These are phyloP conservation scores for Drusus annulatus DNA, from an alignment of 1,140 invertebrate species.

Conservation along the genomic window DNA sequence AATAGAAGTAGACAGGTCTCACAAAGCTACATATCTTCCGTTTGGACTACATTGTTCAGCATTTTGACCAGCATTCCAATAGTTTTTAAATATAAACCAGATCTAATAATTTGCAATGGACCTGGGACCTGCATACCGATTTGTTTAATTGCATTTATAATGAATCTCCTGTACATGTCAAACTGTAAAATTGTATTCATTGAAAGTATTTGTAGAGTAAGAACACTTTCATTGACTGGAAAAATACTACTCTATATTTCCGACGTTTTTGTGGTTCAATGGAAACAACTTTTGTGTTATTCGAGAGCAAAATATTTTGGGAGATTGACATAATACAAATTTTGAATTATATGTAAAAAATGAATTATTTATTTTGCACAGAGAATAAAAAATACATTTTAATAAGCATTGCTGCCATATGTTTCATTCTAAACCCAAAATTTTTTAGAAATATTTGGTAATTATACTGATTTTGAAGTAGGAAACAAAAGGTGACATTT, in stretches of 20 bases:
- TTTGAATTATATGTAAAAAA: neutral
- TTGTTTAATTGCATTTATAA: slow-evolving; percentile 81
- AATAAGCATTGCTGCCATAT: neutral
- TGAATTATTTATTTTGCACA: neutral
- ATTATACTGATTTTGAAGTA: slow-evolving; percentile 49
- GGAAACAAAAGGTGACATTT: slow-evolving; percentile 63
- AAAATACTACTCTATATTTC: slow-evolving; percentile 88
- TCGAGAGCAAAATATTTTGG: slow-evolving; percentile 77
- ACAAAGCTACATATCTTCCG: slow-evolving; percentile 87
- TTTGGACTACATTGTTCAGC: slow-evolving; percentile 85
- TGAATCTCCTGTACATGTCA: slow-evolving; percentile 77
- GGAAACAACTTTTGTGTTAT: slow-evolving; percentile 80
- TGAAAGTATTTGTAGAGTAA: slow-evolving; percentile 95
- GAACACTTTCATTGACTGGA: slow-evolving; percentile 89
- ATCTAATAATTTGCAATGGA: slow-evolving; percentile 92
- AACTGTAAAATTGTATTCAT: slow-evolving; percentile 89
- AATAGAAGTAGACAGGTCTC: slow-evolving; percentile 89
- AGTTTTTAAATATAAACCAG: slow-evolving; percentile 80
- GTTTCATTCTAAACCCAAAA: neutral
- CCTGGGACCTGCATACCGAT: slow-evolving; percentile 96
- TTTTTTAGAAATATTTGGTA: slow-evolving; percentile 36
- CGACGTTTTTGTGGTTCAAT: slow-evolving; percentile 93
- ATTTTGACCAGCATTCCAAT: slow-evolving; percentile 79
- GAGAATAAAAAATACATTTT: slow-evolving; percentile 1
- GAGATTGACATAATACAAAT: slow-evolving; percentile 66